A percentile compares a stretch with the other conserved stretches of the same genome.
These are phyloP conservation scores for Corythucha ciliata DNA, from an alignment of 2,888 invertebrate species.

Conservation along the genomic window DNA sequence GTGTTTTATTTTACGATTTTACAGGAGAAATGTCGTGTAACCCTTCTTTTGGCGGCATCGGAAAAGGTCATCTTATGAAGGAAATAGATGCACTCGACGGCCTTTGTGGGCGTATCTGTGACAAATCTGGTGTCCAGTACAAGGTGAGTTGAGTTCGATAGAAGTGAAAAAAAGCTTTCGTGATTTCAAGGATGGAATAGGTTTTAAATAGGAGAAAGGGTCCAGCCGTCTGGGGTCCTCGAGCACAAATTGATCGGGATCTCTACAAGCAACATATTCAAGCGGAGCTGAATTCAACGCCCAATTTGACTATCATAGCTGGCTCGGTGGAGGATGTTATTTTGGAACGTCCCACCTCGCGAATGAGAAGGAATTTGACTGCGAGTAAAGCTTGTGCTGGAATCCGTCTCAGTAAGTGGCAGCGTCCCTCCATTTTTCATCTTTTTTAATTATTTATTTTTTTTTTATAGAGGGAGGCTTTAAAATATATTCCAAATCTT, in stretches of 20 bases:
- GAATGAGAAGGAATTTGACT: constrained; percentile 10
- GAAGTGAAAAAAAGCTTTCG: neutral
- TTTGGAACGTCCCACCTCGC: constrained; percentile 42
- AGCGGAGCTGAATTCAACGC: constrained; percentile 53
- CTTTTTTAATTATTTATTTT: constrained; percentile 9
- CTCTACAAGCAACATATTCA: constrained; percentile 71
- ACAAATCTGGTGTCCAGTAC: constrained; percentile 69
- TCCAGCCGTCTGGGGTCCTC: constrained; percentile 79
- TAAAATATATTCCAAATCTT: constrained; percentile 50
- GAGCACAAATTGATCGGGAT: constrained; percentile 77
- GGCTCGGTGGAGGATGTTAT: constrained; percentile 72
- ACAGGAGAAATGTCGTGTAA: constrained; percentile 88
- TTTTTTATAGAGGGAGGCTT: constrained; percentile 48
- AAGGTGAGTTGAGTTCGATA: constrained; percentile 42
- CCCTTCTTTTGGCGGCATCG: constrained; percentile 87
- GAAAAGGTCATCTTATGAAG: constrained; percentile 78
- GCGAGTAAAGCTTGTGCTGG: constrained; percentile 35
- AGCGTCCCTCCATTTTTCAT: neutral
- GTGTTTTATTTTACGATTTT: constrained; percentile 32
- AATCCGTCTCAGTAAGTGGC: constrained; percentile 37
- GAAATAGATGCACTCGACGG: constrained; percentile 86
- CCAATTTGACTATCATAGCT: constrained; percentile 57
- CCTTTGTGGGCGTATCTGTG: constrained; percentile 69
- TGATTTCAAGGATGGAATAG: constrained; percentile 38
- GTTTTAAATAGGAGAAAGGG: constrained; percentile 71